phyloP scores from a whole-genome alignment of 1,140 invertebrate genomes.

The Drosophila ercepeae region DNA sequence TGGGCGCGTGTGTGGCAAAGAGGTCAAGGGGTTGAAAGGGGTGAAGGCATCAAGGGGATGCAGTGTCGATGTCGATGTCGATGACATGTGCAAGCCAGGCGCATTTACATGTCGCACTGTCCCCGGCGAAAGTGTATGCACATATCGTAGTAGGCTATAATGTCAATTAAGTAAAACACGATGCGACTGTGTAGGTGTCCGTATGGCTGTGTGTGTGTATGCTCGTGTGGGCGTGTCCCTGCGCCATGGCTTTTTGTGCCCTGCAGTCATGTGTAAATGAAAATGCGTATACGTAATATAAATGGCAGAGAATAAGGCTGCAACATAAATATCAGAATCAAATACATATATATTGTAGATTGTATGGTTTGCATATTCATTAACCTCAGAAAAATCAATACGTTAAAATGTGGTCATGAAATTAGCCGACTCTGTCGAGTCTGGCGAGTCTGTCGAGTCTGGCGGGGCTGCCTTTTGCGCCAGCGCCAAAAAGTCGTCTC shows the following conservation, averaged over 20 bases:
- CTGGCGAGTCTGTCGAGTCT: too few relatives aligned
- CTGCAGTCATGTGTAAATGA: conserved; percentile 3
- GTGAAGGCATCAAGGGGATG: background rate
- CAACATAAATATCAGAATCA: background rate
- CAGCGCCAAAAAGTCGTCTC: conserved; percentile 3
- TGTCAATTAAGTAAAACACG: conserved; percentile 70
- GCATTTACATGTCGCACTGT: conserved; percentile 69
- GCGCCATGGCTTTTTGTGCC: conserved; percentile 3
- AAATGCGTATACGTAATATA: background rate
- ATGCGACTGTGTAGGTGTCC: background rate
- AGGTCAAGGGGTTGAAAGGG: background rate
- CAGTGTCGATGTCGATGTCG: conserved; percentile 32
- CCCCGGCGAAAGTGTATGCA: conserved; percentile 55
- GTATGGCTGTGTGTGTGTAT: background rate
- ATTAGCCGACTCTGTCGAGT: conserved; percentile 3
- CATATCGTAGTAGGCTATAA: conserved; percentile 80
- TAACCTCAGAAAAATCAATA: conserved; percentile 1
- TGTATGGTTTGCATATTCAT: background rate
- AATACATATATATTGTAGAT: background rate
- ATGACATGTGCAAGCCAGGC: conserved; percentile 75
- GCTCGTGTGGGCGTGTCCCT: conserved; percentile 1
- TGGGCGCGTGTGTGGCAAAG: background rate
- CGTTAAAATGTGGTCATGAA: conserved; percentile 3
- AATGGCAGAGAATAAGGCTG: background rate
- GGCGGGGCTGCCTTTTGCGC: too few relatives aligned